Evolutionary conservation across 2,113 vertebrate genomes (phyloP).

Genomic region (Eurypyga helias): DNA sequence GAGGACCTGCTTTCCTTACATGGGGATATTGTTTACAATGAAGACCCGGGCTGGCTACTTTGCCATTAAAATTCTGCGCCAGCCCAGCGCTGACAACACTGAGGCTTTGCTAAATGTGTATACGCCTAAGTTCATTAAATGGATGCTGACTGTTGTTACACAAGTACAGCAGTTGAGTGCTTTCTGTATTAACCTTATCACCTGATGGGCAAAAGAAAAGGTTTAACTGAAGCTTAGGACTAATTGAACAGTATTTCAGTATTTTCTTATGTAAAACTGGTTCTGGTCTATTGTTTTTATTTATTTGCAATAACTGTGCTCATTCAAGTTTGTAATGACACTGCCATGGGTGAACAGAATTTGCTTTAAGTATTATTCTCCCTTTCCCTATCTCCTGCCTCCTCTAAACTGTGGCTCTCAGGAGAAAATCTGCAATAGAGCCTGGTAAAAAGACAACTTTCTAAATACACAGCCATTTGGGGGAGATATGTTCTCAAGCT

Average conservation of each 20-base stretch:
- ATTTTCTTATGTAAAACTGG: conserved; percentile 83
- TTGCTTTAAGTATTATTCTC: conserved; percentile 82
- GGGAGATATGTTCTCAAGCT: not conserved
- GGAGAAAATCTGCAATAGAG: conserved; percentile 72
- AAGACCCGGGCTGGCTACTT: not conserved
- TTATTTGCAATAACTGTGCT: conserved; percentile 84
- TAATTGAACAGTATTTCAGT: conserved; percentile 78
- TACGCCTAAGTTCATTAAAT: conserved; percentile 51
- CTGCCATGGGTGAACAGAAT: conserved; percentile 82
- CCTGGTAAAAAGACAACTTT: conserved; percentile 64
- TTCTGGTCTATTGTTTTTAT: conserved; percentile 87
- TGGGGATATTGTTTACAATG: conserved; percentile 15
- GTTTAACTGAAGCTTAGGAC: conserved; percentile 74
- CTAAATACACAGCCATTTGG: conserved; percentile 60
- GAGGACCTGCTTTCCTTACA: conserved; percentile 33
- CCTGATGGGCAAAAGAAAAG: conserved; percentile 74
- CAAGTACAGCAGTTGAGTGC: conserved; percentile 66
- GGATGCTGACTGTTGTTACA: conserved; percentile 48
- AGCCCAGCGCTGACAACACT: not conserved
- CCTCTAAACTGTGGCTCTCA: conserved; percentile 75
- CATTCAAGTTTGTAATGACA: conserved; percentile 85
- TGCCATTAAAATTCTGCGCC: conserved; percentile 55
- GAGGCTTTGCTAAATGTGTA: conserved; percentile 62
- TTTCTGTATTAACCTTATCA: conserved; percentile 78
- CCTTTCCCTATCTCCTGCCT: conserved; percentile 64